Base-by-base conservation (phyloP, 2,113 vertebrate species). In the Ochotona curzoniae region DNA sequence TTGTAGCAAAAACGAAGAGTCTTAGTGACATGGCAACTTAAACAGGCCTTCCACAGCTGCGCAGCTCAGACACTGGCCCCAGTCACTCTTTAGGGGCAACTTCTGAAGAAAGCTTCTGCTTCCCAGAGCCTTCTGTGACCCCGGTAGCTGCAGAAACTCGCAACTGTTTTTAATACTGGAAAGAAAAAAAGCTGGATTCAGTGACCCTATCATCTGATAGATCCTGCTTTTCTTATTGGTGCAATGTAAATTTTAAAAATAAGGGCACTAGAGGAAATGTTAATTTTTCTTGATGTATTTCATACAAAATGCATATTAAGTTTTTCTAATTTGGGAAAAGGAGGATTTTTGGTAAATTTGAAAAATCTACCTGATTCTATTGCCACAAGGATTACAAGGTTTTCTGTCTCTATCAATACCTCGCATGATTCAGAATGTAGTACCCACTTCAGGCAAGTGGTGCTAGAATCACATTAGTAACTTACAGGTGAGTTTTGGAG, bases 201-300 rank as follows among this genome's bases (percentile, higher is more conserved):
- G 35, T 67, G 23, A 83, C 70, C 25, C 67, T 74, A 54, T 82
- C 85, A 93, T 57, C 78, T 63, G 28, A 49, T 80, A 15, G 35
- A 17, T 66, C n/a, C 15, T 92, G 51, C 83, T 94, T 83, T 87
- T 79, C 86, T 94, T 32, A 80, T 0, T 35, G 38, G n/a, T 80
- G 76, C 87, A 84, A 93, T 35, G 88, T 21, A 73, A 76, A 76
- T 80, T 78, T 67, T 8, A 75, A 74, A 94, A 90, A 35, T 15
- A 83, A 76, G 70, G 26, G 8, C 3, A 25, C n/a, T 87, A 70
- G 49, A 49, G 83, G 79, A 49, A 74, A 78, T 73, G 51, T 49
- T 54, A 44, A 57, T 80, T 57, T 83, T 76, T 57, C 28, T 63
- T 75, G 75, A 86, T 76, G n/a, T 89, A 25, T 69, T 86, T 90